Evolutionary conservation across 2,888 invertebrate genomes (phyloP), one percentile per base, ranked within the genome.

Genomic region (Maniola hyperantus): DNA sequence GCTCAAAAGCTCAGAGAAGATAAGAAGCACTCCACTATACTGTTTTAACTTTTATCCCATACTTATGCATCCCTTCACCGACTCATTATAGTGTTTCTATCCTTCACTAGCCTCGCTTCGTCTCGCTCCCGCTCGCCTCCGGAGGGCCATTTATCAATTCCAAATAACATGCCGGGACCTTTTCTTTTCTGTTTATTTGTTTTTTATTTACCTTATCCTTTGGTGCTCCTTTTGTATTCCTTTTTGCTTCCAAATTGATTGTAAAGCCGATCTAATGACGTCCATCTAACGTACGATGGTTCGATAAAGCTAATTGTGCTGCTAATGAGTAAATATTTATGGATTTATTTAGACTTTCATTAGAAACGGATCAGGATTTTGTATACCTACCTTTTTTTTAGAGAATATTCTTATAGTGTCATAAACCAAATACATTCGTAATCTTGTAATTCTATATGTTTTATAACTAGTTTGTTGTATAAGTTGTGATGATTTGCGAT

Each of bases 101-200:
- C 90, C 77, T 83, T 72, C 70, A 88, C 81, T 76, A 66, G 72
- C 76, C 86, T 84, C 88, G 88, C 85, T 88, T 76, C 75, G 77
- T 89, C 84, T 80, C 78, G 70, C 74, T 91, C 85, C 64, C 80
- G 74, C 89, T 80, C 89, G 80, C 85, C 90, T 89, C 83, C 81
- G 87, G 86, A 84, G 85, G 87, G 84, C 88, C 87, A 92, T 92
- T 92, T 92, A 92, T 92, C 92, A 91, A 92, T 89, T 88, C 92
- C 88, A 91, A 92, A 91, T 91, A 92, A 91, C 91, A 90, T 91
- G 86, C 87, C 88, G 87, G 88, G 88, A 81, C 84, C 86, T 87
- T 91, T 90, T 88, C 85, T 85, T 82, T 81, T 85, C 76, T 85
- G 86, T 89, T 88, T 91, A 81, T 91, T 91, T 90, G 80, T 90